Base-by-base conservation (phyloP, 2,797 vertebrate genomes). In the Sebastiscus tertius region DNA sequence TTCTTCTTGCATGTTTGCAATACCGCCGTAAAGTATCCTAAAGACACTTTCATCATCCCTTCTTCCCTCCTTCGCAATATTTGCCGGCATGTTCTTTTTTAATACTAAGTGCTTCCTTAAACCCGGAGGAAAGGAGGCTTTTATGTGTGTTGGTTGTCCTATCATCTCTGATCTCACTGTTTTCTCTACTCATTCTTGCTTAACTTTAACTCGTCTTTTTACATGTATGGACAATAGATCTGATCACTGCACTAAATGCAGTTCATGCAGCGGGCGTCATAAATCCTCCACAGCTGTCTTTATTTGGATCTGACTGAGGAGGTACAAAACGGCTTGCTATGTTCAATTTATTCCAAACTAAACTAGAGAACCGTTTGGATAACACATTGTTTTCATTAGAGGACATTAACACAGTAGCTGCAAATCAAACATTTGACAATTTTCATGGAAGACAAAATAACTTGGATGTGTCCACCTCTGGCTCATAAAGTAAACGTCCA, bases 81-180 rank as follows among this genome's bases (percentile, higher is more conserved):
- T 42, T 79, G 64, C 73, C 12, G 7, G n/a, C 29, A 82, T 49
- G 56, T 61, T 77, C 5, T 79, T 81, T 87, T 91, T 85, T 79
- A 87, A 82, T 89, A 69, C 63, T 24, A 84, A 55, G 80, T 79
- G 65, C 68, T 71, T 82, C 42, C 62, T 81, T 69, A 80, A 71
- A 73, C 75, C 72, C 63, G 16, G 60, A 83, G 69, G 58, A 82
- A 67, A 69, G 33, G 39, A 34, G 36, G 42, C 72, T 85, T 88
- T 81, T 56, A 82, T 85, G 59, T 80, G 27, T n/a, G 12, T 26
- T 67, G 20, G 59, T 36, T 72, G 3, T 79, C 36, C 16, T 70
- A 18, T 87, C 52, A 69, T 86, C 42, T 76, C 64, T 65, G 34
- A 52, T 69, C 27, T 80, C 58, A 62, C 58, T 56, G 9, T 75